phyloP scores from a whole-genome alignment of 2,888 invertebrate genomes.

The Tricholauxania praeusta region DNA sequence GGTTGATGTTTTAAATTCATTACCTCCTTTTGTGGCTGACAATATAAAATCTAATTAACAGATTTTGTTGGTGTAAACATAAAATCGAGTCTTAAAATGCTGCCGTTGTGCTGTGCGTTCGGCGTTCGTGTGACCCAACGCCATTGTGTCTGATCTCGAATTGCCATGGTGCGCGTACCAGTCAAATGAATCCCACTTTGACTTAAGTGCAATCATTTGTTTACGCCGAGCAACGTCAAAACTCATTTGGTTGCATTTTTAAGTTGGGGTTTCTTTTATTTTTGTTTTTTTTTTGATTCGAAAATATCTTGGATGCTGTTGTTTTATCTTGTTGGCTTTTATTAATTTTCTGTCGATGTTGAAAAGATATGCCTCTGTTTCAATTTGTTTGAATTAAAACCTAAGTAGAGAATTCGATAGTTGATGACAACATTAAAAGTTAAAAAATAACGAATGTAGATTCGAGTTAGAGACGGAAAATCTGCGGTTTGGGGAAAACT shows the following conservation, averaged over 20 bases:
- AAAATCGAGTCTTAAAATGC: conserved; percentile 45
- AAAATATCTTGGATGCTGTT: background rate
- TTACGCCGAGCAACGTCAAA: conserved; percentile 56
- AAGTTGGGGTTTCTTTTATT: background rate
- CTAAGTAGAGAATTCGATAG: too few relatives aligned
- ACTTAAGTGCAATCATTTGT: conserved; percentile 60
- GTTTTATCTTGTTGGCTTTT: conserved; percentile 27
- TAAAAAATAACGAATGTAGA: too few relatives aligned
- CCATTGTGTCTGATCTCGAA: conserved; percentile 49
- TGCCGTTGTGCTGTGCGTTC: background rate
- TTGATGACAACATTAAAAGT: too few relatives aligned
- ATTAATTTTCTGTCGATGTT: conserved; percentile 34
- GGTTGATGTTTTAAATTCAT: background rate
- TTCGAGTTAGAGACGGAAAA: too few relatives aligned
- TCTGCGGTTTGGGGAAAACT: too few relatives aligned
- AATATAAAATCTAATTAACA: conserved; percentile 53
- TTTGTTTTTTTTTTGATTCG: background rate
- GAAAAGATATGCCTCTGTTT: conserved; percentile 31
- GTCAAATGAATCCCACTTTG: conserved; percentile 12
- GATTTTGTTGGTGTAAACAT: conserved; percentile 51
- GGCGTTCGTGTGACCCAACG: conserved; percentile 30
- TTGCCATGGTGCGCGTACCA: background rate
- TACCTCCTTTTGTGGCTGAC: conserved; percentile 15
- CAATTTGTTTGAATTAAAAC: background rate
- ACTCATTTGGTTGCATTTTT: conserved; percentile 49